Evolutionary conservation across 2,797 vertebrate species (phyloP).

Genomic region (Taeniopygia guttata): DNA sequence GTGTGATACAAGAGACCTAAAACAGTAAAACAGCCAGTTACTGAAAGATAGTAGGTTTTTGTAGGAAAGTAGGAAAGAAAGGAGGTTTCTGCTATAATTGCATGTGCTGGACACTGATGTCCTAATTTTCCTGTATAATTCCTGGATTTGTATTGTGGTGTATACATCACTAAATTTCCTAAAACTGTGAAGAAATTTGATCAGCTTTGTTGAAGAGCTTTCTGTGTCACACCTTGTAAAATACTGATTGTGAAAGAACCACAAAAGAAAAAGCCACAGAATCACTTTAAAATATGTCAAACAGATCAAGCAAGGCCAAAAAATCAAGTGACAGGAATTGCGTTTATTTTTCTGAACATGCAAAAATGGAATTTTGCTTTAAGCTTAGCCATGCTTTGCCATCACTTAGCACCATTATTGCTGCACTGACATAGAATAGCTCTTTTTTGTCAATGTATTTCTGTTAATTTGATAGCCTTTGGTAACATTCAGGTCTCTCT

Average conservation of each 20-base stretch:
- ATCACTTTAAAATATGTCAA: neutral
- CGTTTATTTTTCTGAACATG: neutral
- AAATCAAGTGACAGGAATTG: neutral
- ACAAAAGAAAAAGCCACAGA: neutral
- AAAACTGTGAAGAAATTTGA: neutral
- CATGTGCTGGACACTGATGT: neutral
- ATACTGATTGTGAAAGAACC: neutral
- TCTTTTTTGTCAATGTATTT: neutral
- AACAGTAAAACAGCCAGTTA: neutral
- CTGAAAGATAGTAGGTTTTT: neutral
- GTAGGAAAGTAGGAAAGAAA: neutral
- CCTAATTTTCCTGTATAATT: neutral
- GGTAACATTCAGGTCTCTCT: neutral
- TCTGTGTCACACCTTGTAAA: neutral
- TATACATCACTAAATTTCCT: neutral
- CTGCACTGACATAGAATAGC: neutral
- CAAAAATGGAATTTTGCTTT: neutral
- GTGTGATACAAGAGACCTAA: neutral
- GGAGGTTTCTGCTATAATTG: neutral
- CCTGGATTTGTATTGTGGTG: neutral
- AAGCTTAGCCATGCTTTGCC: neutral
- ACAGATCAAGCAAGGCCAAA: neutral
- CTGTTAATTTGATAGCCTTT: neutral
- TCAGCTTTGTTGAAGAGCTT: neutral
- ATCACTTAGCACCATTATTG: neutral